Base-by-base conservation (phyloP, 2,797 vertebrate species). In the Microchirus variegatus region DNA sequence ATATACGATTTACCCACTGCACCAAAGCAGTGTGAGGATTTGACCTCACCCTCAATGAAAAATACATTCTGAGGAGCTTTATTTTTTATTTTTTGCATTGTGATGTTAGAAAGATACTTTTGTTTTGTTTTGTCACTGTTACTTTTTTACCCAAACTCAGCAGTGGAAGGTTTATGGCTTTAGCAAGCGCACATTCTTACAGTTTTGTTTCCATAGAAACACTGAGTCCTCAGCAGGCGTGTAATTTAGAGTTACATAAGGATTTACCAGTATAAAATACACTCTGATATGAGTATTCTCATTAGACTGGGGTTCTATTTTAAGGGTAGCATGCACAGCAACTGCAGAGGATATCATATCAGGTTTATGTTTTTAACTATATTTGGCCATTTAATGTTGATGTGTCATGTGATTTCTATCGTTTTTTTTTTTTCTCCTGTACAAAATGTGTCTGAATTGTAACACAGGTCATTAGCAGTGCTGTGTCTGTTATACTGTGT, bases 121-220 rank as follows among this genome's bases (percentile, higher is more conserved):
- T 59, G 56, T 73, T 80, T 60, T 67, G 52, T 82, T 64, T 79
- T 71, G 75, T 82, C 78, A 66, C 50, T 75, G 75, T 73, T 78
- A 82, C 81, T 89, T 87, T 89, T 88, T 81, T 82, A 74, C 75
- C 71, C 74, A 76, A 84, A 83, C 82, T 87, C 82, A 78, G 82
- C 77, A 78, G 62, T 43, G 68, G 60, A 77, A 70, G 79, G 62
- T 83, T 86, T 75, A 78, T 77, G 75, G 83, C 77, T 74, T 69
- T 85, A 69, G 72, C 86, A 86, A 88, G 80, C 87, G 74, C 84
- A 85, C 74, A 87, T 87, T 91, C 78, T 77, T 81, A 88, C 90
- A 87, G 83, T 90, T 89, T 90, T 86, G 92, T 94, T 93, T 91
- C 92, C 92, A 94, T 94, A 91, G 93, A 91, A 93, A 94, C 92